Evolutionary conservation across 1,140 invertebrate genomes (phyloP).

Genomic region (Semibalanus balanoides): DNA sequence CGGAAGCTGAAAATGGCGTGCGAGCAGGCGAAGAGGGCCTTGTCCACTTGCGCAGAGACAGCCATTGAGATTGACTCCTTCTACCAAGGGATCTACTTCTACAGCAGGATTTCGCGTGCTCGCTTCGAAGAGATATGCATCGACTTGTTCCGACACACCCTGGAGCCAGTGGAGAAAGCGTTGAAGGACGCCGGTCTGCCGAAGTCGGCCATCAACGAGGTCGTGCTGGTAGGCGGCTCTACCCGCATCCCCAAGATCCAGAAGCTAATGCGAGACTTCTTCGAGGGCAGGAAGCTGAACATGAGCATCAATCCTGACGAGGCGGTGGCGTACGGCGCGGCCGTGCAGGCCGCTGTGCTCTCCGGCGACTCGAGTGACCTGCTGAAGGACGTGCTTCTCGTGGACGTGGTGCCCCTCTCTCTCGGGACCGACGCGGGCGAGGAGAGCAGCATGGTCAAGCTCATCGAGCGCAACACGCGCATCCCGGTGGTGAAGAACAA

Average conservation of each 20-base stretch:
- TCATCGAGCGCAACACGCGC: constrained; percentile 81
- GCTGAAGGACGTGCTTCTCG: constrained; percentile 87
- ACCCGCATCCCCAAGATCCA: background rate
- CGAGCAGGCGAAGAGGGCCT: constrained; percentile 22
- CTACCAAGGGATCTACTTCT: constrained; percentile 48
- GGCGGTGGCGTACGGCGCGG: constrained; percentile 75
- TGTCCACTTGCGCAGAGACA: constrained; percentile 16
- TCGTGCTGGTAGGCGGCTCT: background rate
- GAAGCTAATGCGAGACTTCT: background rate
- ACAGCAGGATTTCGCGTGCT: constrained; percentile 31
- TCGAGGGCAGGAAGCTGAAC: constrained; percentile 33
- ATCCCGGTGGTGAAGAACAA: constrained; percentile 99
- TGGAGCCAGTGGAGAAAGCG: background rate
- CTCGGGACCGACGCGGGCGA: constrained; percentile 85
- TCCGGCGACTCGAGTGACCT: constrained; percentile 63
- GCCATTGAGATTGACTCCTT: constrained; percentile 39
- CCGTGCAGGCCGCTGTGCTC: constrained; percentile 62
- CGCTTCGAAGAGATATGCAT: constrained; percentile 34
- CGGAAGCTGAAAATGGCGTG: constrained; percentile 22
- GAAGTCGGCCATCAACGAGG: background rate
- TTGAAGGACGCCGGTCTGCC: background rate
- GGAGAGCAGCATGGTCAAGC: constrained; percentile 88
- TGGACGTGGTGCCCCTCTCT: constrained; percentile 96
- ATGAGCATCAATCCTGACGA: constrained; percentile 27
- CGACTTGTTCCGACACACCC: constrained; percentile 24